These are phyloP conservation scores for Amblyraja radiata DNA, from an alignment of 2,797 vertebrate genomes.

Conservation along the genomic window DNA sequence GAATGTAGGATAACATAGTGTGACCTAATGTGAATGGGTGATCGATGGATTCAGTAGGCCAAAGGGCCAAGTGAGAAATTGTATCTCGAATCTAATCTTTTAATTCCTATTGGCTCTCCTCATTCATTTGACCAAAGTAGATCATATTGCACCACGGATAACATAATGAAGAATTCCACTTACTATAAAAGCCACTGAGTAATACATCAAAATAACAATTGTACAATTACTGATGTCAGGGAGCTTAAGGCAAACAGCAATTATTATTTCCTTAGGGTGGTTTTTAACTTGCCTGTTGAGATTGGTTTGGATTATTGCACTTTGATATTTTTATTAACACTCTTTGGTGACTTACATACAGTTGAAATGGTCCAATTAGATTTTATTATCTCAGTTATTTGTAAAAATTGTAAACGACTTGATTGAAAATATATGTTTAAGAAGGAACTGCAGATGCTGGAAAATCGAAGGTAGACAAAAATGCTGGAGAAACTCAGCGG, in stretches of 20 bases:
- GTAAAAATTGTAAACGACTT: not conserved
- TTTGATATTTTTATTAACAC: not conserved
- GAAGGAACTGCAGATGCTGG: no score
- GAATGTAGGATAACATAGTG: no score
- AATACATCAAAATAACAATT: not conserved
- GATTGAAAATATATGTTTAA: not conserved
- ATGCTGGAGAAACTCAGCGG: no score
- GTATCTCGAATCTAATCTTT: no score
- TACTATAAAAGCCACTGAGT: not conserved
- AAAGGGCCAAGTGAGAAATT: no score
- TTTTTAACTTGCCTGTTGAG: not conserved
- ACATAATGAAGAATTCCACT: not conserved
- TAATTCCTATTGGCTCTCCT: no score
- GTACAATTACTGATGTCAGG: not conserved
- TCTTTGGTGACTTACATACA: not conserved
- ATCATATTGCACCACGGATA: no score
- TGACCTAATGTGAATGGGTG: no score
- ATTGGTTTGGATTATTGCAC: not conserved
- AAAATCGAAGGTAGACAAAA: no score
- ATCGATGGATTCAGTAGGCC: no score
- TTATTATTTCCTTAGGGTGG: not conserved
- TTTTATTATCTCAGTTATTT: not conserved
- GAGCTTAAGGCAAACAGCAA: not conserved
- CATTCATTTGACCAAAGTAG: no score
- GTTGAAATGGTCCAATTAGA: not conserved